A percentile compares a stretch with the other conserved stretches of the same genome.
phyloP scores from a whole-genome alignment of 2,113 vertebrate species.

The Lota lota region DNA sequence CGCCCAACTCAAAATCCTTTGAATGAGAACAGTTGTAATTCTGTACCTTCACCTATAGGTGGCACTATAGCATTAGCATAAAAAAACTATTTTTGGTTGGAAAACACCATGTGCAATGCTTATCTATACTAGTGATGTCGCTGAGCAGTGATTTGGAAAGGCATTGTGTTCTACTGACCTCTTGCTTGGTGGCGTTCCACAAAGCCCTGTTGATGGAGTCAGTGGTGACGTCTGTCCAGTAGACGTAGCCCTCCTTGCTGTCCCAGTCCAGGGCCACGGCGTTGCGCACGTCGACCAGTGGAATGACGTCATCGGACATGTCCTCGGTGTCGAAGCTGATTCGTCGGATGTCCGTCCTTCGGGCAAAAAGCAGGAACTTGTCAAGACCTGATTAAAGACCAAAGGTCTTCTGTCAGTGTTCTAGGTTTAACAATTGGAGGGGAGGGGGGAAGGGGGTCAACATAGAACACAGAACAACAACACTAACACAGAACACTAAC shows the following conservation, averaged over 20 bases:
- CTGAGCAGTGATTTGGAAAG: too few relatives aligned
- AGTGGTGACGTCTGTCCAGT: conserved; percentile 97
- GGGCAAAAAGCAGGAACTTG: conserved; percentile 99
- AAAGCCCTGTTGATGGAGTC: conserved; percentile 97
- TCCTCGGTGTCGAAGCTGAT: conserved; percentile 99
- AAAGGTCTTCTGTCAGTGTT: conserved; percentile 99
- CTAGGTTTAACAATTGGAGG: conserved; percentile 79
- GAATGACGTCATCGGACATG: conserved; percentile 95
- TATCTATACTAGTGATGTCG: too few relatives aligned
- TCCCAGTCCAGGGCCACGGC: conserved; percentile 98
- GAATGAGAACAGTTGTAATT: neutral
- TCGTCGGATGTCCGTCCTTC: conserved; percentile 99
- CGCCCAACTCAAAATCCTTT: neutral
- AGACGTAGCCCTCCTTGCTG: conserved; percentile 87
- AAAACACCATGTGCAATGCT: too few relatives aligned
- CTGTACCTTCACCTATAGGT: conserved; percentile 37
- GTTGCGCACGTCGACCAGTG: conserved; percentile 93
- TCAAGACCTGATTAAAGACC: conserved; percentile 99
- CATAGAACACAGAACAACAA: conserved; percentile 65
- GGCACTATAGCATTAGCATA: conserved; percentile 35
- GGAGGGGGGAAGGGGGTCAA: conserved; percentile 48
- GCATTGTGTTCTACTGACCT: conserved; percentile 74
- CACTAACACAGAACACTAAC: conserved; percentile 26
- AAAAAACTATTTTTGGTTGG: too few relatives aligned
- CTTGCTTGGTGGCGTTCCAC: conserved; percentile 92